Conservation (phyloP, 2,797 vertebrate species). For the Carduelis carduelis region DNA sequence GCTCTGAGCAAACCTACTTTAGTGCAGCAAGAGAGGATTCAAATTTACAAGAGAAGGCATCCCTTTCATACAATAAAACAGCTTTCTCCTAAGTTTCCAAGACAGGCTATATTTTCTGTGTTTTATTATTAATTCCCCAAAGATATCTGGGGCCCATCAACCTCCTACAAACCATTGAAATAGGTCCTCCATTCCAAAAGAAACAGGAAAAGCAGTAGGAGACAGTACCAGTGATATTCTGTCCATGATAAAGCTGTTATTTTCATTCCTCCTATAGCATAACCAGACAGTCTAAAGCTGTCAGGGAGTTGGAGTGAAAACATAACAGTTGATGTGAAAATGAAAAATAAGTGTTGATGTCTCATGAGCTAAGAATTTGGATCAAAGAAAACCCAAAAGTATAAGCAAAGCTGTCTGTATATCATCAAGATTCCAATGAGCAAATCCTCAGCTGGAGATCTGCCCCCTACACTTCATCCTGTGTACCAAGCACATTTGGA, state of each 20-base stretch:
- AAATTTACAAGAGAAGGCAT: background rate
- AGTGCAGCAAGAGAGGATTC: background rate
- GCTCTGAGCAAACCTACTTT: background rate
- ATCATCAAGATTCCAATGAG: constrained; percentile 39
- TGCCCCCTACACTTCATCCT: constrained; percentile 9
- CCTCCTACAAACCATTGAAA: constrained; percentile 17
- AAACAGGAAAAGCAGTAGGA: constrained; percentile 59
- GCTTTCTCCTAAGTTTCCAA: background rate
- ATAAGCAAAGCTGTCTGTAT: constrained; percentile 35
- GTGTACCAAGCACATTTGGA: background rate
- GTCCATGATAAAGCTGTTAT: constrained; percentile 13
- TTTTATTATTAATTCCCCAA: constrained; percentile 27
- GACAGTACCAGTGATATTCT: constrained; percentile 14
- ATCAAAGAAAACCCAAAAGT: constrained; percentile 46
- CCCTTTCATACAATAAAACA: background rate
- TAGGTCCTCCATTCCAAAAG: constrained; percentile 20
- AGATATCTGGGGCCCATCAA: constrained; percentile 21
- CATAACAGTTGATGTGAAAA: constrained; percentile 38
- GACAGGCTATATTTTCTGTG: background rate
- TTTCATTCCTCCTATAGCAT: constrained; percentile 34
- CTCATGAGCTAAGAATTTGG: constrained; percentile 43
- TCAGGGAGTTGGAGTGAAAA: constrained; percentile 27
- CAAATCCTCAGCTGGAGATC: constrained; percentile 35
- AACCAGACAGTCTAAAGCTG: constrained; percentile 35
- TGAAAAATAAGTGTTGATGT: constrained; percentile 47